Evolutionary conservation across 1,140 invertebrate species (phyloP), one percentile per base, ranked within the genome.

Genomic region (Nasonia longicornis): DNA sequence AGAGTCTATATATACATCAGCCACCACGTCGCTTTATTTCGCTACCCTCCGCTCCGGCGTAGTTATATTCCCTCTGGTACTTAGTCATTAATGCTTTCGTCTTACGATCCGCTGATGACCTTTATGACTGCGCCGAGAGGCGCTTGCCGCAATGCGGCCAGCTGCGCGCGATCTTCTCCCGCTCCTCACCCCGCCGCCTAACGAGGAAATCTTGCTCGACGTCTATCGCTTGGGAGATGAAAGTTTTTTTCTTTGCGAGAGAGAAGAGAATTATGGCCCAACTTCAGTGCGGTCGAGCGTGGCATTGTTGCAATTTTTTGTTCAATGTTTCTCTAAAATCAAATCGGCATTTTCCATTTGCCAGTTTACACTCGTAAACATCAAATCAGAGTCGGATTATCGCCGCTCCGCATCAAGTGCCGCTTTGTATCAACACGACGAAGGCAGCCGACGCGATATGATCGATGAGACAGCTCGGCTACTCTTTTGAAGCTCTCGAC

Each of bases 71-170:
- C 76, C 81, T 66, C n/a, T 58, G 76, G 76, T 82, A 82, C 76
- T 82, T 82, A 82, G 81, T 82, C 81, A 82, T 82, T 82, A 82
- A 82, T 82, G 81, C 76, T 38, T 63, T 58, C 48, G 80, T 73
- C 80, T 81, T 73, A 81, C 74, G 80, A 81, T 10, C 58, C 75
- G 80, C 80, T 81, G 80, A 81, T 81, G 74, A 81, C 48, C 80
- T 77, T 81, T 81, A 81, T 77, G 35, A 12, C 35, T 14, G 31
- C 10, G 29, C 2, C 29, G 11, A 26, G 42, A 10, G 14, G 26
- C 38, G 20, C 38, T 22, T 16, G 35, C 71, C 52, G 52, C 52
- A 58, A 6, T 58, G 52, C 52, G 52, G 52, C 52, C 52, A 58
- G 52, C 52, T 58, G 52, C 52, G 52, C 52, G 16, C 52, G 52